A percentile compares a stretch with the other conserved stretches of the same genome.
These are phyloP conservation scores for Epinotia demarniana DNA, from an alignment of 2,888 invertebrate species.

Conservation along the genomic window DNA sequence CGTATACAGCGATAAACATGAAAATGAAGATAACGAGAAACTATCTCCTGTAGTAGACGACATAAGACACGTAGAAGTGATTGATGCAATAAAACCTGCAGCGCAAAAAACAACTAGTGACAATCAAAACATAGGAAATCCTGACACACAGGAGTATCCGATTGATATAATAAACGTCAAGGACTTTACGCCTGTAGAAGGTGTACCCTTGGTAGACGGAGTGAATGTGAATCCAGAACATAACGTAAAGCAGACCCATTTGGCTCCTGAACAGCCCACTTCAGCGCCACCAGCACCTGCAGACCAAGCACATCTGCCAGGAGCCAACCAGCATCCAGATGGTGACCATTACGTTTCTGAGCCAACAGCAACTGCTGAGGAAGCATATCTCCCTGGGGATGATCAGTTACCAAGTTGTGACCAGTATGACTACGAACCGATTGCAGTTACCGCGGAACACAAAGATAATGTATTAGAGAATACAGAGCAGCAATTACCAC, in stretches of 20 bases:
- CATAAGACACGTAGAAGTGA: constrained; percentile 31
- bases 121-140: background rate
- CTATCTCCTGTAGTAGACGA: constrained; percentile 7
- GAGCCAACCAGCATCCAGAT: constrained; percentile 16
- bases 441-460: constrained; percentile 29
- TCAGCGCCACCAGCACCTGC: background rate
- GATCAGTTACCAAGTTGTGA: constrained; percentile 4
- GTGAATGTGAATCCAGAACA: constrained; percentile 53
- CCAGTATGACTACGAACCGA: constrained; percentile 41
- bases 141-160: constrained; percentile 47
- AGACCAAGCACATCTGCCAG: constrained; percentile 14
- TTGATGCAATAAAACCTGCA: constrained; percentile 16
- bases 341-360: constrained; percentile 42
- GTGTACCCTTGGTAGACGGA: constrained; percentile 51
- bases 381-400: constrained; percentile 5
- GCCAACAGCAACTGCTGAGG: background rate
- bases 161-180: constrained; percentile 51
- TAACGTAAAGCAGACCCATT: constrained; percentile 42
- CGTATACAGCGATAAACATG: constrained; percentile 33
- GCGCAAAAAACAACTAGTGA: constrained; percentile 1
- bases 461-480: constrained; percentile 42
- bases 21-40: constrained; percentile 47
- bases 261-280: constrained; percentile 42
- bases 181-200: constrained; percentile 52
- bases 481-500: constrained; percentile 14